phyloP scores from a whole-genome alignment of 1,140 invertebrate genomes.

The Saxidomus purpurata region DNA sequence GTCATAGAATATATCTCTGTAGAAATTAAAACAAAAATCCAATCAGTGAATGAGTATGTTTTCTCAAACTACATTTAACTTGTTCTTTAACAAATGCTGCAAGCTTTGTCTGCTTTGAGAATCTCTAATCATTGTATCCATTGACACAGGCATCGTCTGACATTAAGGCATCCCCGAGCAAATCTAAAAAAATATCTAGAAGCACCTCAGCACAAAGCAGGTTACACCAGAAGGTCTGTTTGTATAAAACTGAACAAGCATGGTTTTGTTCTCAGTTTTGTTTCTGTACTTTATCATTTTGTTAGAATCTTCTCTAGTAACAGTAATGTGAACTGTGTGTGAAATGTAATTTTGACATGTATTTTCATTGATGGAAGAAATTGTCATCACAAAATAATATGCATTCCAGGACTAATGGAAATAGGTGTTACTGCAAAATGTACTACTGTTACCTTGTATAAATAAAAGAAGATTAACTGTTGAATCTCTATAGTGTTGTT shows the following conservation, averaged over 20 bases:
- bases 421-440: too few species aligned
- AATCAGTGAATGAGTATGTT: neutral
- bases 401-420: too few species aligned
- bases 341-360: neutral
- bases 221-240: conserved; percentile 66
- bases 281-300: neutral
- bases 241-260: conserved; percentile 10
- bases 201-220: conserved; percentile 62
- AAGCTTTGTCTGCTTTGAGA: neutral
- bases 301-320: neutral
- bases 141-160: conserved; percentile 46
- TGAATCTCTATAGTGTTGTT: too few species aligned
- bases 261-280: conserved; percentile 30
- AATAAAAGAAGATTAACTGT: too few species aligned
- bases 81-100: neutral
- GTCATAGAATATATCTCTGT: too few species aligned
- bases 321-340: neutral
- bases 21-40: too few species aligned
- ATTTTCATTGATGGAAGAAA: too few species aligned
- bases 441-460: too few species aligned
- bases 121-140: conserved; percentile 16
- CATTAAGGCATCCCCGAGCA: conserved; percentile 52
- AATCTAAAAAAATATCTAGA: conserved; percentile 54
- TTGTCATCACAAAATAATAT: too few species aligned
- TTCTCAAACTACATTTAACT: neutral